These are phyloP conservation scores for Pogonus chalceus DNA, from an alignment of 1,140 invertebrate species.

Conservation along the genomic window DNA sequence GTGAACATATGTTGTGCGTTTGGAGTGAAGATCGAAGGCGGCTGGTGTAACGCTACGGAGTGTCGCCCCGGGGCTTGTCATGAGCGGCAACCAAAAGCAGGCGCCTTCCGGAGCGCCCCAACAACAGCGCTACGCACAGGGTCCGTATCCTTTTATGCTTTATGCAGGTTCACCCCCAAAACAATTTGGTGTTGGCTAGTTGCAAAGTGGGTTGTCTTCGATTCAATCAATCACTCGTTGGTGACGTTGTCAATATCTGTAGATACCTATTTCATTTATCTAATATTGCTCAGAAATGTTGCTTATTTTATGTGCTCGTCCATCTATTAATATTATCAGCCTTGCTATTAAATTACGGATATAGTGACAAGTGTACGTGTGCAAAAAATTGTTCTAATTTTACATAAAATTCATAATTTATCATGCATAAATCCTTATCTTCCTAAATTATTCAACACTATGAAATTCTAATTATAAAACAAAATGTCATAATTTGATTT, in stretches of 20 bases:
- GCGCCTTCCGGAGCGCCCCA: constrained; percentile 29
- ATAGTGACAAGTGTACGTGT: too few relatives aligned
- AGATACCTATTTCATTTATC: neutral
- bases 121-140: constrained; percentile 22
- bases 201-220: neutral
- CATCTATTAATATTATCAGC: too few relatives aligned
- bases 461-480: too few relatives aligned
- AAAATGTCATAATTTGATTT: too few relatives aligned
- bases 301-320: too few relatives aligned
- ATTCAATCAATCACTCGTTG: neutral
- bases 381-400: too few relatives aligned
- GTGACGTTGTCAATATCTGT: neutral
- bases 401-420: too few relatives aligned
- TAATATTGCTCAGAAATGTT: too few relatives aligned
- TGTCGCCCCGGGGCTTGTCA: constrained; percentile 24
- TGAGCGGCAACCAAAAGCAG: constrained; percentile 35
- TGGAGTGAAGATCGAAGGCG: constrained; percentile 24
- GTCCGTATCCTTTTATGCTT: constrained; percentile 31
- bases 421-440: too few relatives aligned
- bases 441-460: too few relatives aligned
- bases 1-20: constrained; percentile 31
- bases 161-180: constrained; percentile 3
- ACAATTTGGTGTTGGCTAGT: neutral
- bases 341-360: too few relatives aligned
- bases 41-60: constrained; percentile 27